These are phyloP conservation scores for Acronicta alni DNA, from an alignment of 2,888 invertebrate species.

Conservation along the genomic window DNA sequence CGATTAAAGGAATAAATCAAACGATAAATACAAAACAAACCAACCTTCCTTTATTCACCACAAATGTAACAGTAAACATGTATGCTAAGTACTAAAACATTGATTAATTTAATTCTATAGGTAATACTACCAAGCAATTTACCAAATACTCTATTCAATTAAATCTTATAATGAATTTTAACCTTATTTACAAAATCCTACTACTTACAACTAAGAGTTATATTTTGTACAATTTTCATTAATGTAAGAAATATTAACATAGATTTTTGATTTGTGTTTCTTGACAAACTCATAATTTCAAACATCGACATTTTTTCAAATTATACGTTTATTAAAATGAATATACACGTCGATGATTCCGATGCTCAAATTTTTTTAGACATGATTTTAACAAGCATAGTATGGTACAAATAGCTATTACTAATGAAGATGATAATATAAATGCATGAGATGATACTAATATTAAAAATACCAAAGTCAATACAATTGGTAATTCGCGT, in stretches of 20 bases:
- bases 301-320: slow-evolving; percentile 54
- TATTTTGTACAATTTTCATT: slow-evolving; percentile 42
- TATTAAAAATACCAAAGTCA: slow-evolving; percentile 14
- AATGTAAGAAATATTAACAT: slow-evolving; percentile 13
- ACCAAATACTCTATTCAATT: slow-evolving; percentile 28
- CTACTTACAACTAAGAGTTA: slow-evolving; percentile 21
- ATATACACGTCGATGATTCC: slow-evolving; percentile 10
- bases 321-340: background rate
- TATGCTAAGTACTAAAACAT: slow-evolving; percentile 54
- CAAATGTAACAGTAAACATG: slow-evolving; percentile 57
- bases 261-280: slow-evolving; percentile 54
- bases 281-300: slow-evolving; percentile 66
- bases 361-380: slow-evolving; percentile 25
- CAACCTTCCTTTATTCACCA: slow-evolving; percentile 67
- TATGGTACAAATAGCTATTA: background rate
- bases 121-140: slow-evolving; percentile 48
- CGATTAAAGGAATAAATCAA: slow-evolving; percentile 18
- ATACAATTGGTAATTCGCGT: background rate
- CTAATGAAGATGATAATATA: background rate
- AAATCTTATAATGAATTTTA: slow-evolving; percentile 17
- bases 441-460: background rate
- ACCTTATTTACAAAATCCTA: slow-evolving; percentile 43
- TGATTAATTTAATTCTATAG: slow-evolving; percentile 30
- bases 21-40: slow-evolving; percentile 57
- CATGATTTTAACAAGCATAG: no score